Base-by-base conservation (phyloP, 1,140 invertebrate species). In the Bombus soroeensis region DNA sequence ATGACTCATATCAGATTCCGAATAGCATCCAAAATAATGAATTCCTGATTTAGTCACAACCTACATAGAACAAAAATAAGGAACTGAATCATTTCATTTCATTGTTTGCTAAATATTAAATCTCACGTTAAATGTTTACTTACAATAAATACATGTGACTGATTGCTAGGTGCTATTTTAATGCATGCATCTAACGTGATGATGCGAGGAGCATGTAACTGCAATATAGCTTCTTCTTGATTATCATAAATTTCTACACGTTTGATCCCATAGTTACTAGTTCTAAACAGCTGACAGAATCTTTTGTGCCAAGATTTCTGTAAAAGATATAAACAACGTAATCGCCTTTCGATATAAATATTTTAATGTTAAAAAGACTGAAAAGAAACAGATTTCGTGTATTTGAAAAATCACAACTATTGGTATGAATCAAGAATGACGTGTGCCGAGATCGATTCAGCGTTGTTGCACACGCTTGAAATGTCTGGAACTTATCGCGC, bases 131-230 rank as follows among this genome's bases (percentile, higher is more conserved):
- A 47, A 39, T 15, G 10, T 59, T 64, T 87, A 95, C 94, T 92
- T 94, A 96, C 96, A 41, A 93, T 95, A 91, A 96, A 96, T 3
- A 96, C 96, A 94, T 95, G 94, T 2, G 93, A 92, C 88, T 96
- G 96, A 91, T 95, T 94, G 89, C 96, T 96, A 37, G 96, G 96
- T 64, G 97, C 96, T 92, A 98, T 98, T 96, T 98, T 98, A 34
- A 98, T 96, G 93, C 98, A 98, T 93, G 98, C 97, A 95, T 98
- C 97, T 62, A 98, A 95, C 2, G 97, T 97, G 85, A 98, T 97
- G 73, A 98, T 98, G 91, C 97, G 97, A 68, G 96, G 96, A 78
- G 96, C 96, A 64, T 96, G 95, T 91, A 95, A 96, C 93, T 97
- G 96, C 62, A 96, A 96, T 28, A 96, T 93, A 90, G 97, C 97